A percentile compares a stretch with the other conserved stretches of the same genome.
phyloP scores from a whole-genome alignment of 1,140 invertebrate genomes.

The Palaemon carinicauda region DNA sequence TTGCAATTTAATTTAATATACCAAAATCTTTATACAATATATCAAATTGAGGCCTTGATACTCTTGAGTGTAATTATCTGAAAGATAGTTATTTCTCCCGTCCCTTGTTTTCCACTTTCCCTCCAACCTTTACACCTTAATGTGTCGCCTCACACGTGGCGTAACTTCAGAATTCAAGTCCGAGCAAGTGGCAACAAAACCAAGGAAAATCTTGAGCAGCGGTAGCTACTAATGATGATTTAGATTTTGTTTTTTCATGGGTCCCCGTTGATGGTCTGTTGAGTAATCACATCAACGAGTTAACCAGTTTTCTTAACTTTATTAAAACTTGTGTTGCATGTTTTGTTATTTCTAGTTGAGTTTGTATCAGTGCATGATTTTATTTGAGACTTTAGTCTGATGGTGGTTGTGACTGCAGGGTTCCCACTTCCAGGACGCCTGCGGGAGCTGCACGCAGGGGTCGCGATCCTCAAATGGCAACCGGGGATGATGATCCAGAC shows the following conservation, averaged over 20 bases:
- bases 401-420: constrained; percentile 39
- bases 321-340: constrained; percentile 31
- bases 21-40: no score
- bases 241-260: constrained; percentile 14
- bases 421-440: constrained; percentile 38
- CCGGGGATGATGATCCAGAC: constrained; percentile 48
- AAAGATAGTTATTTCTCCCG: background rate
- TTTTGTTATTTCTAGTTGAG: constrained; percentile 12
- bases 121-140: background rate
- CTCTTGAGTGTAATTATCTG: no score
- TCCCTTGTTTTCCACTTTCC: background rate
- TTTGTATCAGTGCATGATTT: constrained; percentile 33
- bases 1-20: no score
- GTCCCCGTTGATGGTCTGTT: background rate
- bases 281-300: background rate
- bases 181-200: constrained; percentile 32
- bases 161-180: constrained; percentile 3
- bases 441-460: constrained; percentile 39
- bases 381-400: constrained; percentile 19
- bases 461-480: constrained; percentile 41
- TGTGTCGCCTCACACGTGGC: background rate
- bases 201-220: background rate
- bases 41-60: no score
- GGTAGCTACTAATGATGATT: background rate
- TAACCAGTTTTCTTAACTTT: constrained; percentile 19